Conservation (phyloP, 1,140 invertebrate genomes). For the Arctopsyche grandis region DNA sequence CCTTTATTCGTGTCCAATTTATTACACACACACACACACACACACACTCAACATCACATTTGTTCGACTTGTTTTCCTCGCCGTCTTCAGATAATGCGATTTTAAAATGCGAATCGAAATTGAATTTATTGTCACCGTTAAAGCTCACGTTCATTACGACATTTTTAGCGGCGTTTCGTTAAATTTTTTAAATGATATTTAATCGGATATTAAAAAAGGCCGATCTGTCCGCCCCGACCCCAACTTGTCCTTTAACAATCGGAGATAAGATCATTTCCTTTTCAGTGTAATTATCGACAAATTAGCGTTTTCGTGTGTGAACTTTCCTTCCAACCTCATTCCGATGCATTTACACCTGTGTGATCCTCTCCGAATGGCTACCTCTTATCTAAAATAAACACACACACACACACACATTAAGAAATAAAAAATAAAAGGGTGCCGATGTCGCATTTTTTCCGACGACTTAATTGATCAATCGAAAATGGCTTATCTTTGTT, state of each 20-base stretch:
- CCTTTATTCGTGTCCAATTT: conserved; percentile 32
- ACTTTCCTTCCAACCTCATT: not conserved
- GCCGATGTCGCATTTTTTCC: conserved; percentile 24
- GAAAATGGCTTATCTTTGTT: conserved; percentile 37
- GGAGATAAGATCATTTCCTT: conserved; percentile 26
- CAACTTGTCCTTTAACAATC: conserved; percentile 6
- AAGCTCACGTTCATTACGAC: not conserved
- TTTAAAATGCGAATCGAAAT: not conserved
- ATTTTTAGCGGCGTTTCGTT: not conserved
- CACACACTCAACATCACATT: not conserved
- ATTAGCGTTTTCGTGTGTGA: conserved; percentile 36
- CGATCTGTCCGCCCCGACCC: not conserved
- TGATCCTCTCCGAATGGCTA: conserved; percentile 2
- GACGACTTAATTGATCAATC: conserved; percentile 38
- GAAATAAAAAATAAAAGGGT: not conserved
- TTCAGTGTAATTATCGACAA: conserved; percentile 32
- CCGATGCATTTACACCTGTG: conserved; percentile 32
- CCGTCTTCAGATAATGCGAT: not conserved
- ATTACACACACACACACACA: not conserved
- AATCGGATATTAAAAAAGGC: not conserved
- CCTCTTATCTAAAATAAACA: conserved; percentile 1
- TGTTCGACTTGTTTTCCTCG: too few relatives aligned
- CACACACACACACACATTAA: too few relatives aligned
- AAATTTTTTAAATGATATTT: not conserved
- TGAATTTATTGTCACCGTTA: not conserved